Evolutionary conservation across 2,888 invertebrate genomes (phyloP).

Genomic region (Cryptocephalus primarius): DNA sequence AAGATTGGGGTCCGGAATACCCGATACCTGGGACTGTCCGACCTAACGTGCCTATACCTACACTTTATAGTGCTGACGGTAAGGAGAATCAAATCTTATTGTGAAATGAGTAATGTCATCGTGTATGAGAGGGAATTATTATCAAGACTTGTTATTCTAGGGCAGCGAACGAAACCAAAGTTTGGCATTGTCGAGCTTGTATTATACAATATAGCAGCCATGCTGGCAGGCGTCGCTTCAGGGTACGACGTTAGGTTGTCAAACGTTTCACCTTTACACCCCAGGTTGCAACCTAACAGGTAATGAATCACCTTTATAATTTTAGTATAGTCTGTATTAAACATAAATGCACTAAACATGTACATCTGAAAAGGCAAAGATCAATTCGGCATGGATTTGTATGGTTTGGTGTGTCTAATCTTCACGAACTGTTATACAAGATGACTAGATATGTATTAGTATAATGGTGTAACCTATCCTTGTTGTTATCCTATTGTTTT

Average conservation of each 20-base stretch:
- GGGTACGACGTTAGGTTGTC: constrained; percentile 88
- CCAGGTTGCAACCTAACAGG: constrained; percentile 63
- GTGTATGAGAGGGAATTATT: no score
- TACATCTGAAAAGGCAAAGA: no score
- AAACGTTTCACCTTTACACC: constrained; percentile 75
- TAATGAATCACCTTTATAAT: constrained; percentile 23
- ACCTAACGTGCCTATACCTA: constrained; percentile 66
- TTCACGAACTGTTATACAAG: no score
- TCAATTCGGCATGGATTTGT: no score
- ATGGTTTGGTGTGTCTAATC: no score
- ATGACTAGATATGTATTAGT: no score
- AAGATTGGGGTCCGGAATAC: constrained; percentile 56
- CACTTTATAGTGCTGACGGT: constrained; percentile 68
- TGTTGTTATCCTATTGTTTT: no score
- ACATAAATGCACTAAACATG: not conserved
- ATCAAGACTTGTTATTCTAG: constrained; percentile 15
- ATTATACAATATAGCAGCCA: constrained; percentile 83
- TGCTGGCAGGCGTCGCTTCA: constrained; percentile 82
- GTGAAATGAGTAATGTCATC: not conserved
- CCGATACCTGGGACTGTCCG: constrained; percentile 42
- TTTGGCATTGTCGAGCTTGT: constrained; percentile 64
- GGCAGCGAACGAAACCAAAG: constrained; percentile 52
- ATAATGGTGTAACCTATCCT: no score
- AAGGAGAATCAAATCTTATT: constrained; percentile 12
- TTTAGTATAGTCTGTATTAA: not conserved